Percentiles rank a stretch among this genome's conserved stretches.
Evolutionary conservation across 2,113 vertebrate genomes (phyloP).

Genomic region (Columba livia): DNA sequence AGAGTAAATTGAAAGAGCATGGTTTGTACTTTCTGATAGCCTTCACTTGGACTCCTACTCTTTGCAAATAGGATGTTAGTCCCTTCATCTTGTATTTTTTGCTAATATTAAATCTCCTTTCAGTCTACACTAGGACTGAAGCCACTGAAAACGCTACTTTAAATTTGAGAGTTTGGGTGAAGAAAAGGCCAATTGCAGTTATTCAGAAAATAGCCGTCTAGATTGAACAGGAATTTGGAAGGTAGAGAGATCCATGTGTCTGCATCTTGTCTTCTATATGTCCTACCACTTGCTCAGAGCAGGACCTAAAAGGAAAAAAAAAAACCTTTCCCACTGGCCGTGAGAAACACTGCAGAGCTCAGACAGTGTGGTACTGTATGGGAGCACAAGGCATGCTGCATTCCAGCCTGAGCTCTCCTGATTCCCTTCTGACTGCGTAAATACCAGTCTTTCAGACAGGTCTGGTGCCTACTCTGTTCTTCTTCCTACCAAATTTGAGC

Average conservation of each 20-base stretch:
- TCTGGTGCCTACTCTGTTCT: constrained; percentile 6
- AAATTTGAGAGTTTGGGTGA: background rate
- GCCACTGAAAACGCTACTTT: background rate
- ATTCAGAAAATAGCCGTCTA: background rate
- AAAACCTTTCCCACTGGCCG: background rate
- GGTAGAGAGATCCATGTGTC: background rate
- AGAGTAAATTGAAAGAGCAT: background rate
- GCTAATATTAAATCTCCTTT: background rate
- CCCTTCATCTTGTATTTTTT: background rate
- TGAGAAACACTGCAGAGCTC: constrained; percentile 11
- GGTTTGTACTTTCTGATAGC: background rate
- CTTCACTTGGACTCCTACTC: background rate
- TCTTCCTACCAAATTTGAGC: background rate
- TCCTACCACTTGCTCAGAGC: background rate
- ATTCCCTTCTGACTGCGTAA: constrained; percentile 26
- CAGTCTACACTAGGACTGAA: background rate
- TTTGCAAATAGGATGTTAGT: background rate
- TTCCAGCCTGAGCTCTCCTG: constrained; percentile 28
- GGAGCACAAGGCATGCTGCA: background rate
- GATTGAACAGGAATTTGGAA: background rate
- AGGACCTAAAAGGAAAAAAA: background rate
- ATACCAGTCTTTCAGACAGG: background rate
- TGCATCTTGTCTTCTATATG: background rate
- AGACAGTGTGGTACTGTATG: constrained; percentile 48
- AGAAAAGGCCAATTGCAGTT: background rate